Percentiles rank a stretch among this genome's conserved stretches.
Evolutionary conservation across 2,113 vertebrate genomes (phyloP).

Genomic region (Vireo altiloquus): DNA sequence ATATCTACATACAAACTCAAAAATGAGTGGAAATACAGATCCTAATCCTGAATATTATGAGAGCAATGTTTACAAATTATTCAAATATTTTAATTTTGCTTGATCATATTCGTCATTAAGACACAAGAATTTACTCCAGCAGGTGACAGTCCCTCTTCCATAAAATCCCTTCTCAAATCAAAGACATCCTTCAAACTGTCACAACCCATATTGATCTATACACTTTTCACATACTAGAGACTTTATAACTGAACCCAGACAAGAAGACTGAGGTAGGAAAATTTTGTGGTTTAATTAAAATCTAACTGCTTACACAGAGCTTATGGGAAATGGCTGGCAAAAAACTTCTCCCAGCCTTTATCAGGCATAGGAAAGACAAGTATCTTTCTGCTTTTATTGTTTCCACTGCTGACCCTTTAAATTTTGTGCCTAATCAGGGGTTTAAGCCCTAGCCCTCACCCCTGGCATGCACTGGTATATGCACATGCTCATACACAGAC

Average conservation of each 20-base stretch:
- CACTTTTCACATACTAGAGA: background rate
- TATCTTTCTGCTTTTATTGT: background rate
- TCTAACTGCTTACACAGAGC: too few relatives aligned
- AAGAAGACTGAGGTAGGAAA: background rate
- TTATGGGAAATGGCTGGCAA: background rate
- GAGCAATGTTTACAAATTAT: background rate
- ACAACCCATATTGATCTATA: background rate
- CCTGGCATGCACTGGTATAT: background rate
- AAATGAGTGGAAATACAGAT: background rate
- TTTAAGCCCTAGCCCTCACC: background rate
- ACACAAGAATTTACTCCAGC: background rate
- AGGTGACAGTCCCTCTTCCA: background rate
- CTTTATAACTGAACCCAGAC: background rate
- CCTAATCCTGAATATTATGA: background rate
- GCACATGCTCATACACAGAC: fast-evolving
- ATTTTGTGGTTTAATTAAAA: background rate
- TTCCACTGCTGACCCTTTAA: background rate
- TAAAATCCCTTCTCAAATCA: background rate
- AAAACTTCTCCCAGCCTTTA: background rate
- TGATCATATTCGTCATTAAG: background rate
- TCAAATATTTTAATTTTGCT: background rate
- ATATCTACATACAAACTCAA: background rate
- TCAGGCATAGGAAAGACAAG: background rate
- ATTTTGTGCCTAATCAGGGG: background rate
- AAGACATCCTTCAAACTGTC: background rate